Conservation (phyloP, 1,140 invertebrate species). For the Bathynomus jamesi region DNA sequence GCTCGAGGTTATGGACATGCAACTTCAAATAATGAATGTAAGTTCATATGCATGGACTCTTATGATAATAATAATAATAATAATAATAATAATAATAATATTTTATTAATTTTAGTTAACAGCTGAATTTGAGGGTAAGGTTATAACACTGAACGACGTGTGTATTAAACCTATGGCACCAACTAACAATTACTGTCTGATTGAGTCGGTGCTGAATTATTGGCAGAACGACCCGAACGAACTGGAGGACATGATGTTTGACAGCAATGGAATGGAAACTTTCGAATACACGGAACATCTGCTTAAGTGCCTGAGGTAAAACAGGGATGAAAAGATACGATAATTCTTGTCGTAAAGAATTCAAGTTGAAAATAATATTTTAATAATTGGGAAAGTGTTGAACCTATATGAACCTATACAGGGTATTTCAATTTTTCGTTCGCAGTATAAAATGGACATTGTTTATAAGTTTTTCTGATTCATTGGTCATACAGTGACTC, state of each 20-base stretch:
- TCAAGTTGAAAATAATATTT: too few relatives aligned
- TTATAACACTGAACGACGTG: conserved; percentile 65
- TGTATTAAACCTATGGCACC: conserved; percentile 75
- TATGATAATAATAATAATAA: neutral
- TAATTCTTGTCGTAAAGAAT: neutral
- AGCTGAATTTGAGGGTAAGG: conserved; percentile 41
- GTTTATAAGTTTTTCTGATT: too few relatives aligned
- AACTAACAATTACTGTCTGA: conserved; percentile 61
- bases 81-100: neutral
- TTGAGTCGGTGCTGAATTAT: conserved; percentile 87
- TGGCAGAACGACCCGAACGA: conserved; percentile 58
- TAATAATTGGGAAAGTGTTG: too few relatives aligned
- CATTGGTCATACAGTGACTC: too few relatives aligned
- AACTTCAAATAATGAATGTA: neutral
- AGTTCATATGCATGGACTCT: neutral
- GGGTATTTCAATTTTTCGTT: too few relatives aligned
- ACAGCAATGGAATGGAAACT: neutral
- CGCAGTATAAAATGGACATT: too few relatives aligned
- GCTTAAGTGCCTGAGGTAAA: conserved; percentile 21
- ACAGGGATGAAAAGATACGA: too few relatives aligned
- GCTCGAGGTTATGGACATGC: neutral
- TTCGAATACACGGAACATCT: conserved; percentile 6
- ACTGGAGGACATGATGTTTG: neutral
- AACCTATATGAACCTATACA: too few relatives aligned
- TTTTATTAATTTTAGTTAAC: neutral